Conservation (phyloP, 2,113 vertebrate genomes). For the Ammodytes marinus region DNA sequence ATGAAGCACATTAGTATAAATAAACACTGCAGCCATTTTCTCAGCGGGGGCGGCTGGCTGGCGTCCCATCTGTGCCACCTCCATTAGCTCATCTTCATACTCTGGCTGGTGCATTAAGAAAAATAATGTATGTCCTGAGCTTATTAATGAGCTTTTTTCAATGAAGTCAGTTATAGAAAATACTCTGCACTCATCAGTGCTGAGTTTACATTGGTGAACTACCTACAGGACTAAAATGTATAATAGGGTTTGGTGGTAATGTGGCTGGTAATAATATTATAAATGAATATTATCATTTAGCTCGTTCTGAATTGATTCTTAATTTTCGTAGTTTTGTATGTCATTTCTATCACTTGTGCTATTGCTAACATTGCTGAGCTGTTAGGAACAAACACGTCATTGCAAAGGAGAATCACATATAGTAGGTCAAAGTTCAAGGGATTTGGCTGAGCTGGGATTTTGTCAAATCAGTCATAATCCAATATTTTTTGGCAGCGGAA, state of each 20-base stretch:
- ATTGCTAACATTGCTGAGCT: too few relatives aligned
- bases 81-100: slow-evolving; percentile 38
- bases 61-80: slow-evolving; percentile 17
- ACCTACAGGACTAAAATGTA: background rate
- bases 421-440: background rate
- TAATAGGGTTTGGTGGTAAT: background rate
- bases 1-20: slow-evolving; percentile 25
- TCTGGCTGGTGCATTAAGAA: slow-evolving; percentile 28
- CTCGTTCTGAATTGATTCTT: background rate
- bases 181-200: background rate
- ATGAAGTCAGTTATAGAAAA: background rate
- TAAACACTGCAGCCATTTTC: slow-evolving; percentile 31
- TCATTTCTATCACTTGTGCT: background rate
- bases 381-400: background rate
- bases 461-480: background rate
- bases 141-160: background rate
- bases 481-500: background rate
- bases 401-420: background rate
- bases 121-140: background rate
- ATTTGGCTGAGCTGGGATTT: background rate
- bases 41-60: slow-evolving; percentile 32
- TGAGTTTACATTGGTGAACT: background rate
- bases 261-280: background rate
- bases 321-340: background rate
- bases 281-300: background rate